Conservation (phyloP, 2,888 invertebrate genomes). For the Neoascia interrupta region DNA sequence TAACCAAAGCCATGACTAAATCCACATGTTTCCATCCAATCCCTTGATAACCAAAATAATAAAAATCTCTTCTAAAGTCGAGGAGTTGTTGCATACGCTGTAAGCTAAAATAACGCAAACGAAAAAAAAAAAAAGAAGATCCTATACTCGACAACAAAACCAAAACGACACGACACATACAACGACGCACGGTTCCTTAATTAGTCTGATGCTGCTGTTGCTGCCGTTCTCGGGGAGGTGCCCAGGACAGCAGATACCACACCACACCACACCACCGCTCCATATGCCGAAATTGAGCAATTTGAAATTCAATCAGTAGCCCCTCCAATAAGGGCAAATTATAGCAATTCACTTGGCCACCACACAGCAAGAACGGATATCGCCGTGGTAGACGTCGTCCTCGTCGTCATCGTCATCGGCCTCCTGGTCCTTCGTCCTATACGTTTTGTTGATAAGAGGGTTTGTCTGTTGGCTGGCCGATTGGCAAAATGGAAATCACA, state of each 20-base stretch:
- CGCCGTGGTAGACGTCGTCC: constrained; percentile 26
- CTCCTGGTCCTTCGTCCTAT: constrained; percentile 35
- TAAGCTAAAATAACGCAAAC: no score
- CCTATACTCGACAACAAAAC: constrained; percentile 50
- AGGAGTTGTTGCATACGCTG: constrained; percentile 23
- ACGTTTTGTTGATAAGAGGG: constrained; percentile 68
- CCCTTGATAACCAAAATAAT: constrained; percentile 57
- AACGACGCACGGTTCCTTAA: constrained; percentile 67
- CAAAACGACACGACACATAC: constrained; percentile 61
- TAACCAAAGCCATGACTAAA: constrained; percentile 56
- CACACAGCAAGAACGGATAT: constrained; percentile 63
- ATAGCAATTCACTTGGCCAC: constrained; percentile 77
- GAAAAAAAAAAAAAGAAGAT: constrained; percentile 20
- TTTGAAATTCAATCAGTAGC: constrained; percentile 80
- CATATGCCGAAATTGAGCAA: constrained; percentile 78
- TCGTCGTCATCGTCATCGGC: constrained; percentile 24
- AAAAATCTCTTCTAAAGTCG: constrained; percentile 50
- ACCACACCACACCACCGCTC: constrained; percentile 39
- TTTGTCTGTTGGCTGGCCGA: constrained; percentile 59
- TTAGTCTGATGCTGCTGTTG: constrained; percentile 63
- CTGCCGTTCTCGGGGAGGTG: background rate
- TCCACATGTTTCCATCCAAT: constrained; percentile 58
- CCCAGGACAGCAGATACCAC: constrained; percentile 50
- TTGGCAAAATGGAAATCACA: constrained; percentile 65
- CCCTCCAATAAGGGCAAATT: constrained; percentile 76